Base-by-base conservation (phyloP, 2,113 vertebrate genomes). In the Stercorarius parasiticus region DNA sequence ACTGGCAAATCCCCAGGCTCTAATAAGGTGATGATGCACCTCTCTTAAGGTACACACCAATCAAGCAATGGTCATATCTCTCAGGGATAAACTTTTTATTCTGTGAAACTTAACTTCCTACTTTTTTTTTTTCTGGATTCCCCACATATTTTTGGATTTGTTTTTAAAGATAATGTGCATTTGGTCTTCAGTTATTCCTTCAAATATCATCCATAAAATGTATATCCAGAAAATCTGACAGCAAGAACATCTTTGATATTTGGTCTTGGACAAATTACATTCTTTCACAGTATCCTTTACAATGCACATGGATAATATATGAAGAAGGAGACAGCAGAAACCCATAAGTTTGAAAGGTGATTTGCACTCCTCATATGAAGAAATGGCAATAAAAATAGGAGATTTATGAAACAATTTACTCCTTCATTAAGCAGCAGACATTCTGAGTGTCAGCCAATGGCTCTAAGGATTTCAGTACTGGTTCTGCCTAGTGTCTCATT, bases 351-450 rank as follows among this genome's bases (percentile, higher is more conserved):
- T 90, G 43, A 84, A 93, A 92, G 73, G 58, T 82, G 64, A 93
- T 95, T 95, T 95, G 42, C 47, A 91, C 62, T 88, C 42, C 53
- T 90, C 38, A 32, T 50, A 58, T 65, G 42, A 87, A 86, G 40
- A 76, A 95, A 84, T 2, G 4, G 83, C 91, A 89, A 86, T 85
- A 92, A 95, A 86, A 97, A 72, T 55, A 58, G 43, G 56, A 94
- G 86, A 95, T 97, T 93, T 95, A 96, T 80, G 70, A 89, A 30
- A 82, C 62, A 85, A 93, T 92, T 96, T 96, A 87, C 67, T 91
- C 83, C 95, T 90, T 95, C 50, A 58, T 95, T 97, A 97, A 95
- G 77, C 78, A 90, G 86, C 58, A 92, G 93, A 86, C 45, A 79
- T 15, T 40, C 58, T 59, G 36, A 85, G 76, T 82, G 92, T 53